Base-by-base conservation (phyloP, 2,888 invertebrate genomes). In the Spicauda simplicius region DNA sequence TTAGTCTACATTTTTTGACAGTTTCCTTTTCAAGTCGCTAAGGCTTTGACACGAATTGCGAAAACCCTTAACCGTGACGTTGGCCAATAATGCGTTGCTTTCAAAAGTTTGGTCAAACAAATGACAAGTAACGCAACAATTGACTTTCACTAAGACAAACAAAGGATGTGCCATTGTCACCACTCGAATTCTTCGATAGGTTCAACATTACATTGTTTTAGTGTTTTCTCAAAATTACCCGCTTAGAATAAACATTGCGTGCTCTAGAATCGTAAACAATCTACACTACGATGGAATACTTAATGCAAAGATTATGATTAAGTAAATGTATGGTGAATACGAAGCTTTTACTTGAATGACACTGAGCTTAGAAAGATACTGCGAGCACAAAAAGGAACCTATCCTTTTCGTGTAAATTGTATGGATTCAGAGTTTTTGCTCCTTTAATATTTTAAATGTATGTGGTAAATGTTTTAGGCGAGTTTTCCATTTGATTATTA, bases 161-260 rank as follows among this genome's bases (percentile, higher is more conserved):
- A 88, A 82, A 90, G 90, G 90, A 90, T 89, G 86, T 84, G 85
- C 84, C 75, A 86, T 87, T 87, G 88, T 85, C 88, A 82, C 82
- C 81, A 77, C 25, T 25, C 77, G 77, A 78, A 78, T 76, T 78
- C 77, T 73, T 77, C 74, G 73, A 73, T 73, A 73, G 72, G 74
- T 73, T 75, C 74, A 77, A 80, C 77, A 77, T 66, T 50, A 76
- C 77, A 80, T 80, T 83, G 80, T 82, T 77, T 71, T 72, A 73
- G 63, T 68, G 70, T 76, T 80, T 78, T 77, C 76, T 76, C 78
- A 79, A 79, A 81, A 78, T 77, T 77, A 73, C 73, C 69, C 69
- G 72, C 72, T 76, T 74, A 74, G 73, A 77, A 75, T 25, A 75
- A 72, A 72, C 69, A 68, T 69, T 57, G 56, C n/a, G 19, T 60